A percentile compares a stretch with the other conserved stretches of the same genome.
These are phyloP conservation scores for Magallana nippona DNA, from an alignment of 2,888 invertebrate genomes.

Conservation along the genomic window DNA sequence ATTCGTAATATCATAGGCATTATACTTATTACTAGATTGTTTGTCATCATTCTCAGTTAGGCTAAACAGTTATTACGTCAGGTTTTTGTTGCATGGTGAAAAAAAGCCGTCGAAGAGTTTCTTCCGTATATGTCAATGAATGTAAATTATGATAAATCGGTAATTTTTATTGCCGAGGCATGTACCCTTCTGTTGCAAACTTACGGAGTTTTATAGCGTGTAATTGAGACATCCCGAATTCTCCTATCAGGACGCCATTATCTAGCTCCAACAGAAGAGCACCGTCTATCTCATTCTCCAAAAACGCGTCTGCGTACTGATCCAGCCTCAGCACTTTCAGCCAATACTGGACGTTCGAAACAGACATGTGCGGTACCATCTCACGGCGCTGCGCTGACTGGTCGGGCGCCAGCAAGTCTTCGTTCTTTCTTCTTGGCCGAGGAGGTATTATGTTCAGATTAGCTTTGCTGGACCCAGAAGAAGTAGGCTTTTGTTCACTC, in stretches of 20 bases:
- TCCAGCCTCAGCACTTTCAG: constrained; percentile 56
- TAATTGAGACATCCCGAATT: constrained; percentile 55
- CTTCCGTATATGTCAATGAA: no score
- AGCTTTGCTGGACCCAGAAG: neutral
- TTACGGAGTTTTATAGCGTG: constrained; percentile 58
- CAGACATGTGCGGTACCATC: constrained; percentile 53
- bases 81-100: no score
- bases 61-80: no score
- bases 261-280: constrained; percentile 52
- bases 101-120: no score
- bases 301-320: constrained; percentile 54
- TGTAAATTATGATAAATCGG: neutral
- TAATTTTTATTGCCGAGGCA: constrained; percentile 45
- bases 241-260: constrained; percentile 51
- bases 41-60: no score
- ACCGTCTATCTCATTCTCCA: constrained; percentile 57
- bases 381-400: neutral
- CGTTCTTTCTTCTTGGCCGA: neutral
- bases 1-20: no score
- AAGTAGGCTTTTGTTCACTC: neutral
- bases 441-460: neutral
- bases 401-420: neutral
- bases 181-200: constrained; percentile 57
- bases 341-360: constrained; percentile 54
- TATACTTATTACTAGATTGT: no score